Conservation (phyloP, 2,888 invertebrate species). For the Epinotia ramella region DNA sequence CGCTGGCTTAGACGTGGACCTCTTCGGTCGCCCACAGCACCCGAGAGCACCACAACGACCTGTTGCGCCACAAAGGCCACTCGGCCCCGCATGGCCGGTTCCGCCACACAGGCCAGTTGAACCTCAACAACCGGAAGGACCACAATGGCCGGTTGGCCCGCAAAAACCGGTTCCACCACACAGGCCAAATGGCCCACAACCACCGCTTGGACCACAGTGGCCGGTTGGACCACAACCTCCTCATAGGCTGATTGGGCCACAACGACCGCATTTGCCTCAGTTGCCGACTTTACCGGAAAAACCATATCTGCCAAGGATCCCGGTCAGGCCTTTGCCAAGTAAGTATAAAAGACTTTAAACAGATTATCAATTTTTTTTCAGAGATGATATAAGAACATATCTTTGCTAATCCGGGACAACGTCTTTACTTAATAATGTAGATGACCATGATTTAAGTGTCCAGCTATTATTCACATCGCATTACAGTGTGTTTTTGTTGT, state of each 20-base stretch:
- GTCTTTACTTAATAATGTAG: too few species aligned
- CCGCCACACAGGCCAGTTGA: background rate
- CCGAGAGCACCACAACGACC: background rate
- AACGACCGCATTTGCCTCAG: background rate
- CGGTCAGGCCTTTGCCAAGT: conserved; percentile 36
- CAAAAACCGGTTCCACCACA: background rate
- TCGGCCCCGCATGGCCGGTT: background rate
- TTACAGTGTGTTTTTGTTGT: too few species aligned
- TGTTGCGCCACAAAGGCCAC: background rate
- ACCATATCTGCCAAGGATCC: conserved; percentile 22
- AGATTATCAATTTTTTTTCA: too few species aligned
- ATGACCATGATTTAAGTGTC: too few species aligned
- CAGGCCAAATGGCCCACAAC: background rate
- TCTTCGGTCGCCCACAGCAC: background rate
- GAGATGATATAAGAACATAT: too few species aligned
- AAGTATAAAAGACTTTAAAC: background rate
- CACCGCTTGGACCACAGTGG: background rate
- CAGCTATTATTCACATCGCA: too few species aligned
- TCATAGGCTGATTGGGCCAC: background rate
- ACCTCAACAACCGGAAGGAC: background rate
- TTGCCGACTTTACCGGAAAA: background rate
- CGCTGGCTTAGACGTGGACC: background rate
- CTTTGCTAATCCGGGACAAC: background rate
- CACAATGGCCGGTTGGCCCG: background rate
- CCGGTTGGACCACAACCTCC: background rate